phyloP scores from a whole-genome alignment of 2,888 invertebrate genomes.

The Gari tellinella region DNA sequence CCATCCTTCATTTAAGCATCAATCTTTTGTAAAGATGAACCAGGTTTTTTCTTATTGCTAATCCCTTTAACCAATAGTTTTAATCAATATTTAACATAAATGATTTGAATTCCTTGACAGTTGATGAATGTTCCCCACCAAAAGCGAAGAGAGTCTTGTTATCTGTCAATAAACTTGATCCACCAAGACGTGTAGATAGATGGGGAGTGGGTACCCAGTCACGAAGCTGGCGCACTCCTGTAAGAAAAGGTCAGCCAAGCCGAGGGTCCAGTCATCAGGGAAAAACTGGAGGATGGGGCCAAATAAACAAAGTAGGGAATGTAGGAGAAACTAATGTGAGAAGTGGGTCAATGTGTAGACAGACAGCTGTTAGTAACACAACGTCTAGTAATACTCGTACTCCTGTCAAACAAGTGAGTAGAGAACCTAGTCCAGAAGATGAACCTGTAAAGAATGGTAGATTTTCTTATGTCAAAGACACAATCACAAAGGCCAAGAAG shows the following conservation, averaged over 20 bases:
- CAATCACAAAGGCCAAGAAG: conserved; percentile 56
- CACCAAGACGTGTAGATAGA: conserved; percentile 13
- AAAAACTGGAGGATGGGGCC: no score
- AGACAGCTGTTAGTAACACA: conserved; percentile 10
- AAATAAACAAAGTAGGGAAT: neutral
- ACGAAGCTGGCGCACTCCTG: no score
- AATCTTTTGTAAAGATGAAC: neutral
- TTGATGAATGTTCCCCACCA: conserved; percentile 53
- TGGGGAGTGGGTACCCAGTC: neutral
- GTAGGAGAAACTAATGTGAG: neutral
- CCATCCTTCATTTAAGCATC: neutral
- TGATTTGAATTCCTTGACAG: conserved; percentile 5
- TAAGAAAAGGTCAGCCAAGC: no score
- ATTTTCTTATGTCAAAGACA: conserved; percentile 55
- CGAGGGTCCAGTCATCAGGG: neutral
- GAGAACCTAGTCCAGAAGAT: conserved; percentile 29
- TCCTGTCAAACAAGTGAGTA: conserved; percentile 1
- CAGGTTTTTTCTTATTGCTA: neutral
- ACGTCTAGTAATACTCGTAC: no score
- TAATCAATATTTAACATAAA: neutral
- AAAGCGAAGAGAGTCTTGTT: conserved; percentile 45
- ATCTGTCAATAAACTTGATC: conserved; percentile 7
- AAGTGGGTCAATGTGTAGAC: neutral
- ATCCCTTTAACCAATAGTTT: neutral
- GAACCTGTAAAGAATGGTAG: conserved; percentile 27